Conservation (phyloP, 2,888 invertebrate genomes). For the Camponotus fellah region DNA sequence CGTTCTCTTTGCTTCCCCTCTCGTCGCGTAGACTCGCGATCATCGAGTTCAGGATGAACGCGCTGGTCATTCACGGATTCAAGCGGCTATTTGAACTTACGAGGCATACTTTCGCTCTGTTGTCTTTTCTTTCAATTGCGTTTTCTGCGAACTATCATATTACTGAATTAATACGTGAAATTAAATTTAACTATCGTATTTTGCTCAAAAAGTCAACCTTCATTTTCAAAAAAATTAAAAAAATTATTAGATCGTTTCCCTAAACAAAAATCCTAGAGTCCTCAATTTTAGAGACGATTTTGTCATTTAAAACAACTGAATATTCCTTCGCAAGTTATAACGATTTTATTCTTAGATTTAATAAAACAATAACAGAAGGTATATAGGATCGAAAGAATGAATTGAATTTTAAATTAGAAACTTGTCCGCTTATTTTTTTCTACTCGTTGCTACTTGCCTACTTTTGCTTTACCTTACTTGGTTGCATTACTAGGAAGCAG, state of each 20-base stretch:
- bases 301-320: not conserved
- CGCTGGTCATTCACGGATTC: conserved; percentile 51
- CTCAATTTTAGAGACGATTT: not conserved
- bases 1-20: conserved; percentile 75
- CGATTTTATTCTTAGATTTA: not conserved
- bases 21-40: conserved; percentile 75
- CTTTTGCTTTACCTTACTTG: conserved; percentile 38
- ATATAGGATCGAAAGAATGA: not conserved
- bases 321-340: not conserved
- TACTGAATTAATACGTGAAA: conserved; percentile 13
- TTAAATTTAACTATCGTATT: conserved; percentile 6
- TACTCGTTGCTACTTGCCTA: conserved; percentile 23
- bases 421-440: conserved; percentile 9
- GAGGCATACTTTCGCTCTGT: conserved; percentile 42
- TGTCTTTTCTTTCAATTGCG: conserved; percentile 41
- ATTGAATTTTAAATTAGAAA: conserved; percentile 41
- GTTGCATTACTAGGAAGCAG: conserved; percentile 23
- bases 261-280: not conserved
- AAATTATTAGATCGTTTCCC: not conserved
- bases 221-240: not conserved
- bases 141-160: conserved; percentile 43
- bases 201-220: not conserved
- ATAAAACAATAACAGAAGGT: not conserved
- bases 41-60: conserved; percentile 54
- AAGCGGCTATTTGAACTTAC: conserved; percentile 44